Evolutionary conservation across 2,113 vertebrate genomes (phyloP).

Genomic region (Neofelis nebulosa): DNA sequence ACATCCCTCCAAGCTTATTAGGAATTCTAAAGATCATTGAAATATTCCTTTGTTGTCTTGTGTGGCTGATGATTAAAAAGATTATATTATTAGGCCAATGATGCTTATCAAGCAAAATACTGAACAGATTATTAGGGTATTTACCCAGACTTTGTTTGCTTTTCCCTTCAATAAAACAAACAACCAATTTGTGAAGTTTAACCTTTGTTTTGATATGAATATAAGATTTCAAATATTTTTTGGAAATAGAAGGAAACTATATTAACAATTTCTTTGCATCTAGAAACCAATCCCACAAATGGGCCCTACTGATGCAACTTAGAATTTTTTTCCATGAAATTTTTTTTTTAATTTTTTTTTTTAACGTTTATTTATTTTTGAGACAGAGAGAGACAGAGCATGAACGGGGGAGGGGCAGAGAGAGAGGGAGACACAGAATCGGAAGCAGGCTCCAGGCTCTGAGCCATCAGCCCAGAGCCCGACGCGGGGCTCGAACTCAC

Average conservation of each 20-base stretch:
- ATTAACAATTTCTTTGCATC: conserved; percentile 37
- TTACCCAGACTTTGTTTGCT: conserved; percentile 30
- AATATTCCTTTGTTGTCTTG: background rate
- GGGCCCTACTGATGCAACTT: background rate
- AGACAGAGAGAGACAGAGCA: too few species aligned
- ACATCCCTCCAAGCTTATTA: conserved; percentile 3
- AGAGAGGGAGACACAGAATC: too few species aligned
- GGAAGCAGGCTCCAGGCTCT: too few species aligned
- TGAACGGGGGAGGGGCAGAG: too few species aligned
- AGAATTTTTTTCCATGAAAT: background rate
- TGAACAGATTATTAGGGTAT: conserved; percentile 10
- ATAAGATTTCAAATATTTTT: background rate
- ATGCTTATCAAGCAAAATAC: conserved; percentile 37
- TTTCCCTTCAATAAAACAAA: background rate
- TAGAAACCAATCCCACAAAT: conserved; percentile 20
- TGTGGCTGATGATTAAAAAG: conserved; percentile 49
- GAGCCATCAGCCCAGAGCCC: too few species aligned
- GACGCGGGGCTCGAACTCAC: too few species aligned
- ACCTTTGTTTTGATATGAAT: conserved; percentile 33
- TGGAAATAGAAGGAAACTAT: conserved; percentile 34
- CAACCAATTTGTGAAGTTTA: background rate
- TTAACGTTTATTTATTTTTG: too few species aligned
- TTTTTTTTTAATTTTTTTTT: too few species aligned
- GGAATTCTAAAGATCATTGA: conserved; percentile 33
- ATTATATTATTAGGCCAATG: background rate